A percentile compares a stretch with the other conserved stretches of the same genome.
phyloP scores from a whole-genome alignment of 2,113 vertebrate species.

The Alligator sinensis region DNA sequence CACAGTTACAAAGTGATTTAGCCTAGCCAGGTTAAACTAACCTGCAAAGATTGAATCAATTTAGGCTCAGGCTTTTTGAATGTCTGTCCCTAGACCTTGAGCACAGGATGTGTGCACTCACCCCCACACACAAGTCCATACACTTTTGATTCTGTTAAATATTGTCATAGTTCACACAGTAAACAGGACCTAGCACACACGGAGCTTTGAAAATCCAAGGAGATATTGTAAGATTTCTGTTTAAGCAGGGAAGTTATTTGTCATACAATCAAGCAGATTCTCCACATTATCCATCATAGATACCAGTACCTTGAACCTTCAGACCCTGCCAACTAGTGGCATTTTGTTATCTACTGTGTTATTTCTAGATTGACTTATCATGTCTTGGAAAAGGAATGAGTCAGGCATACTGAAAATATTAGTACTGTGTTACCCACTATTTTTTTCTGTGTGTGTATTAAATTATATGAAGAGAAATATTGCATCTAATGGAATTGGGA shows the following conservation, averaged over 20 bases:
- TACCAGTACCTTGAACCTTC: not conserved
- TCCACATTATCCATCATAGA: not conserved
- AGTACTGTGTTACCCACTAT: not conserved
- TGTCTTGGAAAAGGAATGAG: not conserved
- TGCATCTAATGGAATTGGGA: not conserved
- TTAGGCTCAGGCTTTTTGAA: too few species aligned
- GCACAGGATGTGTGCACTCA: not conserved
- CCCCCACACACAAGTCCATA: not conserved
- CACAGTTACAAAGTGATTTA: too few species aligned
- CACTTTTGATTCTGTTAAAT: not conserved
- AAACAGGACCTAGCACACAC: rapidly evolving
- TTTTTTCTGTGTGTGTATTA: not conserved
- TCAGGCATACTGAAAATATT: not conserved
- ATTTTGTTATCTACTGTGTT: not conserved
- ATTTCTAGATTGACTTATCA: not conserved
- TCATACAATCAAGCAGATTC: not conserved
- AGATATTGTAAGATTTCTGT: not conserved
- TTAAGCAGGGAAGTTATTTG: not conserved
- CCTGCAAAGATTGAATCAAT: too few species aligned
- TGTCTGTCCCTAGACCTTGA: too few species aligned
- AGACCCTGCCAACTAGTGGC: not conserved
- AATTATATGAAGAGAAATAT: not conserved
- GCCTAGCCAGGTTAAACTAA: too few species aligned
- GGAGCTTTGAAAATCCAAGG: not conserved
- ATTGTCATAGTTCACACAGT: not conserved